Evolutionary conservation across 2,113 vertebrate genomes (phyloP).

Genomic region (Acanthisitta chloris): DNA sequence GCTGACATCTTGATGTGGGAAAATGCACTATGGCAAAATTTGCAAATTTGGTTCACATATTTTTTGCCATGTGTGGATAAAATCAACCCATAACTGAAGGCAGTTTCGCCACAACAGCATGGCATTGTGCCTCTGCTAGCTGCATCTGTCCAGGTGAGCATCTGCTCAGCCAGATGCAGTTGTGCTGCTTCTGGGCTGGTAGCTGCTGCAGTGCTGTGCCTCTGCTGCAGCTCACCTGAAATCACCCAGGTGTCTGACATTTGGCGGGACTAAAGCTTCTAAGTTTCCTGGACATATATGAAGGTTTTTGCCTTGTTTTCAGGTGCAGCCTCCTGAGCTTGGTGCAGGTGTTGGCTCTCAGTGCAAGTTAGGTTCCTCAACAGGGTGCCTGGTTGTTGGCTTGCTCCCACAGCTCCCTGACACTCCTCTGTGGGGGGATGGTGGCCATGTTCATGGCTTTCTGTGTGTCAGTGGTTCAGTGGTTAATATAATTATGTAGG

Average conservation of each 20-base stretch:
- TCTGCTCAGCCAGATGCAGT: accelerated
- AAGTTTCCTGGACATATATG: neutral
- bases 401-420: neutral
- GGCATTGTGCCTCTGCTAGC: neutral
- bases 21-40: accelerated
- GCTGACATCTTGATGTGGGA: neutral
- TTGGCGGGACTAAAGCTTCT: neutral
- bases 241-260: neutral
- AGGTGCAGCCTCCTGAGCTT: neutral
- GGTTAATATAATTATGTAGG: neutral
- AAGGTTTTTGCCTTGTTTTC: neutral
- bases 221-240: neutral
- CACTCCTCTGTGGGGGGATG: neutral
- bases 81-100: neutral
- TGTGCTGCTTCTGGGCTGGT: accelerated
- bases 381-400: accelerated
- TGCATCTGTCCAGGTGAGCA: accelerated
- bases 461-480: neutral
- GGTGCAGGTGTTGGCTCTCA: neutral
- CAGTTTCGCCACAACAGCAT: neutral
- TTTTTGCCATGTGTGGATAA: neutral
- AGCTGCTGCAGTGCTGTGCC: accelerated
- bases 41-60: accelerated
- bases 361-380: accelerated
- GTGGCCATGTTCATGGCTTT: neutral